These are phyloP conservation scores for Mallateleia sp. DNA, from an alignment of 2,888 invertebrate species.

Conservation along the genomic window DNA sequence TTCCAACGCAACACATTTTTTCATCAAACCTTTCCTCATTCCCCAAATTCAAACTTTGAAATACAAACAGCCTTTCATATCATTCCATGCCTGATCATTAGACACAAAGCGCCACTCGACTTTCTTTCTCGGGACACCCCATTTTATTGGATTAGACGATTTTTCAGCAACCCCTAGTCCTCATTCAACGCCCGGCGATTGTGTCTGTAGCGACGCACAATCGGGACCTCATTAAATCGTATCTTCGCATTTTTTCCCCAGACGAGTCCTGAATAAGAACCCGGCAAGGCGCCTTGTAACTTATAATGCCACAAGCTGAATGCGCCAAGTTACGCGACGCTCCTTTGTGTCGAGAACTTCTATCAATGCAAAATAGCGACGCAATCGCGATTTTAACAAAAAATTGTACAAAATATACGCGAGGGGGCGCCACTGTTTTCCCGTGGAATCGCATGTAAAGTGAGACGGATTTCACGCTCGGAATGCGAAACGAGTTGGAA, in stretches of 20 bases:
- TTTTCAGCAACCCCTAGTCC: background rate
- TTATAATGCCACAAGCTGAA: slow-evolving; percentile 57
- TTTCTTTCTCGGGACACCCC: background rate
- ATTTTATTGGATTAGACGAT: background rate
- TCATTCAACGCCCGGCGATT: background rate
- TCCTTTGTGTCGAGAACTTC: slow-evolving; percentile 81
- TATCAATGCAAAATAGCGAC: slow-evolving; percentile 52
- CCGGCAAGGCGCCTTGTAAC: slow-evolving; percentile 33
- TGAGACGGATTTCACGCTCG: slow-evolving; percentile 44
- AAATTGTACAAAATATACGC: background rate
- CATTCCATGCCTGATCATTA: too few species aligned
- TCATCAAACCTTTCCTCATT: background rate
- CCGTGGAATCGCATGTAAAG: slow-evolving; percentile 28
- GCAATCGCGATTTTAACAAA: slow-evolving; percentile 28
- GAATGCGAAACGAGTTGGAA: slow-evolving; percentile 55
- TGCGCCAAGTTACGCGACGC: slow-evolving; percentile 70
- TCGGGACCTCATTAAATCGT: slow-evolving; percentile 72
- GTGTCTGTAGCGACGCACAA: slow-evolving; percentile 49
- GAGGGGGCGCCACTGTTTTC: slow-evolving; percentile 13
- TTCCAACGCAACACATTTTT: too few species aligned
- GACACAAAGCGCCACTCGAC: too few species aligned
- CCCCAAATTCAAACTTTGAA: background rate
- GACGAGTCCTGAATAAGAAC: slow-evolving; percentile 43
- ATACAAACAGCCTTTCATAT: too few species aligned
- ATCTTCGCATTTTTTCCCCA: slow-evolving; percentile 48